These are phyloP conservation scores for Bombus confusus DNA, from an alignment of 1,140 invertebrate genomes.

Conservation along the genomic window DNA sequence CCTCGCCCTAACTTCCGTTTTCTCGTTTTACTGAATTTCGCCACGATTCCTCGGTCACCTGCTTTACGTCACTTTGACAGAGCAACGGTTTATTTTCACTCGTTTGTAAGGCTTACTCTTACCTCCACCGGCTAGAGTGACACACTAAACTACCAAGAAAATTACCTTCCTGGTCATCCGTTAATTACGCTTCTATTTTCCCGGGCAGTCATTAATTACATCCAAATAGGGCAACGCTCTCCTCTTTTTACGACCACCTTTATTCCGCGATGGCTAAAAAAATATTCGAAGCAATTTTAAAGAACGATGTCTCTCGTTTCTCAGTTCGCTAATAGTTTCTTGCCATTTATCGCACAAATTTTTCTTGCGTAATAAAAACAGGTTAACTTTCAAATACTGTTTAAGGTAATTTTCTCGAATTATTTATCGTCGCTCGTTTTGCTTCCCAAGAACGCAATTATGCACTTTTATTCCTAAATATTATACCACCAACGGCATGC, in stretches of 20 bases:
- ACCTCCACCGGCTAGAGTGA: constrained; percentile 4
- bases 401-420: background rate
- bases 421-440: no score
- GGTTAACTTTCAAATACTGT: background rate
- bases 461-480: background rate
- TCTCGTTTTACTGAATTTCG: background rate
- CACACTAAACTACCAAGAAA: constrained; percentile 49
- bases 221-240: background rate
- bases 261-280: background rate
- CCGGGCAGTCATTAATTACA: constrained; percentile 46
- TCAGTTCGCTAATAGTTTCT: background rate
- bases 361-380: background rate
- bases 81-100: constrained; percentile 12
- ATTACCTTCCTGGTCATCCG: constrained; percentile 38
- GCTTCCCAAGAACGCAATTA: background rate
- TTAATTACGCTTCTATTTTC: constrained; percentile 49
- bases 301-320: background rate
- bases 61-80: background rate
- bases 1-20: no score
- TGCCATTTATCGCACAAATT: background rate
- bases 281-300: constrained; percentile 3
- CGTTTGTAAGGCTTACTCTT: background rate
- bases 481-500: constrained; percentile 33
- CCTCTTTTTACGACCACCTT: background rate
- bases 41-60: background rate